Evolutionary conservation across 2,888 invertebrate species (phyloP), one percentile per base, ranked within the genome.

Genomic region (Stenurella melanura): DNA sequence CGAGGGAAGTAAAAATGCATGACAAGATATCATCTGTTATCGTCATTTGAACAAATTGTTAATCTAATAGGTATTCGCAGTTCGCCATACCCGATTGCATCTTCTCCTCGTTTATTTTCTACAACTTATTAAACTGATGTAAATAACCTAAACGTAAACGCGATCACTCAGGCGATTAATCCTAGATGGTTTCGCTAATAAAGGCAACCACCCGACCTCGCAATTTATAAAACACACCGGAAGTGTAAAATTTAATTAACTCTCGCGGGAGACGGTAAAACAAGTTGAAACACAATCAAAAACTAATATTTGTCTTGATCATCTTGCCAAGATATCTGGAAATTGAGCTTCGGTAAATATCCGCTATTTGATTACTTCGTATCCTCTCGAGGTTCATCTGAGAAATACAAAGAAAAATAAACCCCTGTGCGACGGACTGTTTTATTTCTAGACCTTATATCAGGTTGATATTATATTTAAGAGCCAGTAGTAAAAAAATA

Each of bases 281-380:
- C 64, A 64, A 64, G 19, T 12, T 19, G 42, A 42, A 50, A 64
- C 18, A 26, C 69, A 34, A 69, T 69, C 57, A 58, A 69, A 58
- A 69, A 54, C 69, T 58, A 69, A 69, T 69, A 69, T 69, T 69
- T 69, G 69, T 58, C 69, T 56, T 58, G 57, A 58, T 58, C 69
- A 56, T 69, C 69, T 58, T 19, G 42, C 64, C 18, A 64, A 64
- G 30, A 26, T 58, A 69, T 57, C 69, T 69, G 69, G 69, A 69
- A 58, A 69, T 69, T 58, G 69, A 69, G 69, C 58, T 34, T 58
- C n/a, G 57, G 69, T 58, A 69, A 69, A 69, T 69, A 74, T 75
- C 78, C 78, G 71, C 64, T 70, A 77, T 80, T 78, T 80, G 78
- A 80, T 80, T 76, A 73, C 67, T 68, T 57, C 67, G 73, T 79